Base-by-base conservation (phyloP, 2,113 vertebrate species). In the Sapayoa aenigma region DNA sequence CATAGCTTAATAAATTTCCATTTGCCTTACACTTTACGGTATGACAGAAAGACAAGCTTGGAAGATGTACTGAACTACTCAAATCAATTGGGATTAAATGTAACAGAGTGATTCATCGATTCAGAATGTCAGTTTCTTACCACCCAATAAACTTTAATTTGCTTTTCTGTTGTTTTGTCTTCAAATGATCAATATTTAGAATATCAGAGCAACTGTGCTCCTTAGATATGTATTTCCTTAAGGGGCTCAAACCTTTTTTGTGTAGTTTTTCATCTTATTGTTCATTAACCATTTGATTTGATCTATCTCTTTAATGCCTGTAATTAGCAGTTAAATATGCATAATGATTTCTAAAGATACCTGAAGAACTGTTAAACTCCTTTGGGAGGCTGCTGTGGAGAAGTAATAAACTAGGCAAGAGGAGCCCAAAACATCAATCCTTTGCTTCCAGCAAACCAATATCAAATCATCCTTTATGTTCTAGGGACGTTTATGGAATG, bases 1-100 rank as follows among this genome's bases (percentile, higher is more conserved):
- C 87, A 91, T 97, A 83, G 89, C 76, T 93, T 96, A 96, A 95
- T 97, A 96, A 86, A 94, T 96, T 96, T 90, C 82, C 69, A 53
- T 94, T 97, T 96, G 73, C 82, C 68, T 93, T 94, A 39, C 6
- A 20, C 50, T 83, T 95, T 86, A 77, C 0, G 5, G 35, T 74
- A 28, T 92, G 92, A 81, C 77, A 82, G 84, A 80, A 94, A 91
- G 94, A 88, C 65, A 88, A 53, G 77, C 25, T 65, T 27, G 11
- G 94, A 91, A 95, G 63, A 84, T 68, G 60, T 93, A 84, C 90
- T 90, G 82, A 95, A 87, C 78, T 91, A 22, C 55, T 52, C 35
- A n/a, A 84, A 93, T 95, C 94, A 95, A 50, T 90, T 69, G 69
- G 90, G 92, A 95, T 90, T 95, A 90, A 90, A 88, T 30, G 22